Evolutionary conservation across 2,888 invertebrate genomes (phyloP), one percentile per base, ranked within the genome.

Genomic region (Antheraea yamamai): DNA sequence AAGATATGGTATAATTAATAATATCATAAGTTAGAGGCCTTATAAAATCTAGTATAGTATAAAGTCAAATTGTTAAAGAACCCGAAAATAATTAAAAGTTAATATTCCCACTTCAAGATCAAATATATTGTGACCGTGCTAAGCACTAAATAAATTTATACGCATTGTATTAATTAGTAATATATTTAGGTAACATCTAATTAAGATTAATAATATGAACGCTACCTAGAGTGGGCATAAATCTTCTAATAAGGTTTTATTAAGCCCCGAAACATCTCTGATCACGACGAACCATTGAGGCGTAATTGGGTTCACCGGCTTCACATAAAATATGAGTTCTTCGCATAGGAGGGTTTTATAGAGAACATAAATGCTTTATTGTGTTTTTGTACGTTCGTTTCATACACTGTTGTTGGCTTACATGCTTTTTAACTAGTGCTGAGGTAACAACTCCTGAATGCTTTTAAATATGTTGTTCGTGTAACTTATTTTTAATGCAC

Each of bases 351-450:
- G 85, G 87, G 88, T 92, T 94, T 94, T 94, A 94, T 94, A 88
- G 92, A 88, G 86, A 90, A 88, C 90, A 94, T 93, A 94, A 94
- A 94, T 90, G 89, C 88, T 93, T 94, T 93, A 93, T 92, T 92
- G 90, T 91, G 85, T 89, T 92, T 90, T 91, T 90, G 89, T 92
- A 81, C 85, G 85, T 79, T 82, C 81, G 81, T 83, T 87, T 86
- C 83, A 87, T 88, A 87, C 86, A 85, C 82, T 82, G 84, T 87
- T 83, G 83, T 87, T 83, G 83, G 82, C 81, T 77, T 82, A 77
- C 77, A 58, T 18, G 55, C 72, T 74, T 76, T 74, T 64, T 74
- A 73, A 73, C 75, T 73, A 52, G 74, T 47, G 73, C 76, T 76
- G 77, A 75, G 76, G 75, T 77, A 76, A 76, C 72, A 73, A 75